A percentile compares a stretch with the other conserved stretches of the same genome.
Conservation (phyloP, 1,140 invertebrate species). For the Saccostrea echinata region DNA sequence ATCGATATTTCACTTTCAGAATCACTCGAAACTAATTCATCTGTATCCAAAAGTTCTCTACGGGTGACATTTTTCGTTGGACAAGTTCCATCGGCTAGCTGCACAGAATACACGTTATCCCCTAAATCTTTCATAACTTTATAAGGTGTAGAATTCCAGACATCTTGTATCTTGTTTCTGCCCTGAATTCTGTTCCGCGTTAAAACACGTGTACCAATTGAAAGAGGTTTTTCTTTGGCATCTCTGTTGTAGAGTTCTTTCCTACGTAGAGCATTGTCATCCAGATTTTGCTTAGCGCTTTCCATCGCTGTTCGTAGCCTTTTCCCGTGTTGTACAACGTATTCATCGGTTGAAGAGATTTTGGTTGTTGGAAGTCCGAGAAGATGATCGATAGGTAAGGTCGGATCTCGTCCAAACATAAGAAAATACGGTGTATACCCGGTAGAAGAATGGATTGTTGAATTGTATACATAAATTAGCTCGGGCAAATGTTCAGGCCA, state of each 20-base stretch:
- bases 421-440: slow-evolving; percentile 39
- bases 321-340: too few relatives aligned
- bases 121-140: not conserved
- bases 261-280: not conserved
- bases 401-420: slow-evolving; percentile 36
- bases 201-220: slow-evolving; percentile 38
- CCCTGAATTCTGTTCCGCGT: not conserved
- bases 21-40: not conserved
- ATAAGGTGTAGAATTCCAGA: slow-evolving; percentile 28
- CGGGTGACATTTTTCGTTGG: not conserved
- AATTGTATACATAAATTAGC: slow-evolving; percentile 28
- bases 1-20: not conserved
- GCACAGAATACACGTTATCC: not conserved
- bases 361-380: not conserved
- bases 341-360: too few relatives aligned
- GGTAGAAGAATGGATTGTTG: slow-evolving; percentile 39
- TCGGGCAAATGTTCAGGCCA: slow-evolving; percentile 18
- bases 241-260: not conserved
- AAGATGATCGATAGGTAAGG: slow-evolving; percentile 34
- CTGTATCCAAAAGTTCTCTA: not conserved
- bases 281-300: not conserved
- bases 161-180: slow-evolving; percentile 9
- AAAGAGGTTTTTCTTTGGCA: not conserved
- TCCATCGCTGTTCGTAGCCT: too few relatives aligned
- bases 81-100: not conserved